Evolutionary conservation across 2,888 invertebrate species (phyloP).

Genomic region (Acleris laterana): DNA sequence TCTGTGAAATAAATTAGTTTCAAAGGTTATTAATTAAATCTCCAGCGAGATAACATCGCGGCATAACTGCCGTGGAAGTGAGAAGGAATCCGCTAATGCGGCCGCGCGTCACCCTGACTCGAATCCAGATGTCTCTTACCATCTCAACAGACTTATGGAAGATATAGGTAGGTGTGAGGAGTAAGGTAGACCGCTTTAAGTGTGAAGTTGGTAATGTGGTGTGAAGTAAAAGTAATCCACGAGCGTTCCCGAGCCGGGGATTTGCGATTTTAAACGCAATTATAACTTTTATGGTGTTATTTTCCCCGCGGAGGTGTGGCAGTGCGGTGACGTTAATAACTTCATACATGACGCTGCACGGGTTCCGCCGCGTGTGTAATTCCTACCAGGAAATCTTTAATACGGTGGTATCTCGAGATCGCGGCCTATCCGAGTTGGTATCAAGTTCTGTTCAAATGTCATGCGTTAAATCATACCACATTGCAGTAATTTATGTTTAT

Average conservation of each 20-base stretch:
- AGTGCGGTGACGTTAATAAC: constrained; percentile 10
- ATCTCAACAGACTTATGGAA: background rate
- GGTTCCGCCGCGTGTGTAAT: constrained; percentile 19
- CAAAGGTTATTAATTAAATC: constrained; percentile 32
- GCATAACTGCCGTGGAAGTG: constrained; percentile 24
- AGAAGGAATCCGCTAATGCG: constrained; percentile 28
- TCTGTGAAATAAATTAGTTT: constrained; percentile 23
- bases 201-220: constrained; percentile 9
- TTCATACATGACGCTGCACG: constrained; percentile 29
- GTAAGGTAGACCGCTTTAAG: background rate
- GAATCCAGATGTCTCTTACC: background rate
- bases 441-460: no score
- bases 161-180: background rate
- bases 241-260: constrained; percentile 8
- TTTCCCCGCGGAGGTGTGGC: constrained; percentile 18
- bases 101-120: background rate
- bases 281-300: constrained; percentile 27
- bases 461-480: no score
- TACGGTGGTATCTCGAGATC: background rate
- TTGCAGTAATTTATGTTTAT: no score
- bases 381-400: constrained; percentile 25
- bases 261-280: constrained; percentile 38
- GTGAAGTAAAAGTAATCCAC: constrained; percentile 2
- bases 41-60: constrained; percentile 25
- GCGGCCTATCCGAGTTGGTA: no score